phyloP scores from a whole-genome alignment of 2,888 invertebrate species.

The Cyclophora punctaria region DNA sequence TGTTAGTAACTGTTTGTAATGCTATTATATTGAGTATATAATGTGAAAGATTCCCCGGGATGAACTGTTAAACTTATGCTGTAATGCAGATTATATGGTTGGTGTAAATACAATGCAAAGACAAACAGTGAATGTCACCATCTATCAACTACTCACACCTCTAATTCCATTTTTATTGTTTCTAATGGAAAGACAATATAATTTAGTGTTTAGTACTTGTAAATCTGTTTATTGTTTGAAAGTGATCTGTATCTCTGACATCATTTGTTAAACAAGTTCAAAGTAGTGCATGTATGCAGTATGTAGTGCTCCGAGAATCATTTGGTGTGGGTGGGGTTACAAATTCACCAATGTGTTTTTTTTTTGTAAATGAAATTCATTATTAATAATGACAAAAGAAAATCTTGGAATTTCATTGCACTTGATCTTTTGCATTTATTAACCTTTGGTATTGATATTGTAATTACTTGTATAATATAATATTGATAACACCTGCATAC shows the following conservation, averaged over 20 bases:
- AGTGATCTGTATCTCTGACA: conserved; percentile 67
- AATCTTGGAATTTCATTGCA: conserved; percentile 67
- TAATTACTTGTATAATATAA: conserved; percentile 75
- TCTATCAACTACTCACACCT: conserved; percentile 45
- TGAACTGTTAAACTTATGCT: conserved; percentile 49
- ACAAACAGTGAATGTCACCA: conserved; percentile 50
- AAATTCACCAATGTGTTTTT: conserved; percentile 42
- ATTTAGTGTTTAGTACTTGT: conserved; percentile 73
- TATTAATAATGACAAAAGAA: conserved; percentile 46
- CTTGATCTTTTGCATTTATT: conserved; percentile 77
- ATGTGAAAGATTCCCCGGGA: conserved; percentile 67
- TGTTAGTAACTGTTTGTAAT: conserved; percentile 60
- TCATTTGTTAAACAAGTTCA: conserved; percentile 55
- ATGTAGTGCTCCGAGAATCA: conserved; percentile 34
- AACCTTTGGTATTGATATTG: conserved; percentile 74
- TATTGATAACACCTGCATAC: conserved; percentile 70
- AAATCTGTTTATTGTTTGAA: conserved; percentile 72
- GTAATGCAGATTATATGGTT: conserved; percentile 42
- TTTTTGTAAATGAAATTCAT: conserved; percentile 54
- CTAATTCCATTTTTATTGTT: conserved; percentile 57
- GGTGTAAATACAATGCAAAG: conserved; percentile 46
- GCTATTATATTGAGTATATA: conserved; percentile 67
- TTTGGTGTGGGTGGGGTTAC: conserved; percentile 41
- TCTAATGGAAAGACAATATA: conserved; percentile 74
- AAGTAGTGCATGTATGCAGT: conserved; percentile 52